Percentiles rank a stretch among this genome's conserved stretches.
These are phyloP conservation scores for Brachyptera putata DNA, from an alignment of 2,888 invertebrate genomes.

Conservation along the genomic window DNA sequence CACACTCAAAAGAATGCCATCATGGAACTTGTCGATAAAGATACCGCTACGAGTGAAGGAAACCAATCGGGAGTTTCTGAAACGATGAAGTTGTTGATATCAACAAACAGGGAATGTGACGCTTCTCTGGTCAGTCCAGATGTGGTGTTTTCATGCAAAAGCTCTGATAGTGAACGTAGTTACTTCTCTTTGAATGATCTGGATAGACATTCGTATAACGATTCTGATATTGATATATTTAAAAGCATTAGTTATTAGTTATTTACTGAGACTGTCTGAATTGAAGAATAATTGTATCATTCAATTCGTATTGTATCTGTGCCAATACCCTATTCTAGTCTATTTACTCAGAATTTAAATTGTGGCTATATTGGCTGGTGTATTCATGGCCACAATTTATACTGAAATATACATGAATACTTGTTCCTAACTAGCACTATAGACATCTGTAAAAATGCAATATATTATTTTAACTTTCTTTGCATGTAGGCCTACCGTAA, in stretches of 20 bases:
- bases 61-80: neutral
- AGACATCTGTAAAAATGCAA: too few relatives aligned
- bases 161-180: neutral
- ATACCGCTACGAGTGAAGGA: neutral
- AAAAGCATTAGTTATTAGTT: slow-evolving; percentile 1
- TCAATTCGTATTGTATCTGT: too few relatives aligned
- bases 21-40: neutral
- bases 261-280: too few relatives aligned
- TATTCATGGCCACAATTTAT: too few relatives aligned
- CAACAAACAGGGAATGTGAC: neutral
- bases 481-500: too few relatives aligned
- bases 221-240: neutral
- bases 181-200: neutral
- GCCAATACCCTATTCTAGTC: too few relatives aligned
- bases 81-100: neutral
- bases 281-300: too few relatives aligned
- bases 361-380: too few relatives aligned
- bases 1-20: neutral
- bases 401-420: too few relatives aligned
- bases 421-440: too few relatives aligned
- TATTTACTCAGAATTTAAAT: too few relatives aligned
- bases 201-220: neutral
- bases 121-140: neutral
- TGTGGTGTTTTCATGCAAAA: neutral
- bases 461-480: too few relatives aligned